Conservation (phyloP, 2,797 vertebrate genomes). For the Rhinoraja longicauda region DNA sequence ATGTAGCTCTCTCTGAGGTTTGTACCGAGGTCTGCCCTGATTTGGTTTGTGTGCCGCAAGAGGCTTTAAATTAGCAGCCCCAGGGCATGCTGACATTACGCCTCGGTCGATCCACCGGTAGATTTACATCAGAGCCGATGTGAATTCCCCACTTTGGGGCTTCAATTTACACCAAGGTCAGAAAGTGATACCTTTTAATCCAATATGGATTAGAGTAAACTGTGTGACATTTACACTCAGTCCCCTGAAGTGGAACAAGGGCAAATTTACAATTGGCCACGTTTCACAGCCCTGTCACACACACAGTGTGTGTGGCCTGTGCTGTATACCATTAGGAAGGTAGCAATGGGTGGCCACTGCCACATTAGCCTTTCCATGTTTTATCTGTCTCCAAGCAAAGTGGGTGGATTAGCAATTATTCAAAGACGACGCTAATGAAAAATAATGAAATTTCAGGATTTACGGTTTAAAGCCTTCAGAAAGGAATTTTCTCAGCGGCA, state of each 20-base stretch:
- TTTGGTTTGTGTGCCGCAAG: background rate
- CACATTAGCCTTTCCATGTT: background rate
- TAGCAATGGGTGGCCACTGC: background rate
- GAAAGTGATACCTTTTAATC: background rate
- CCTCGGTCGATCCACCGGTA: background rate
- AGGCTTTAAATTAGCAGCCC: background rate
- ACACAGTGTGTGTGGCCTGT: background rate
- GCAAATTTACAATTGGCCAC: background rate
- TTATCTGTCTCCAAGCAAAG: background rate
- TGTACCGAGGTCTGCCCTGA: background rate
- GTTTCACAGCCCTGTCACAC: background rate
- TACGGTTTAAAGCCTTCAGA: background rate
- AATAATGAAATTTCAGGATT: background rate
- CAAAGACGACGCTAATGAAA: background rate
- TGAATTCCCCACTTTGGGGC: slow-evolving; percentile 13
- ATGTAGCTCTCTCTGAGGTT: background rate
- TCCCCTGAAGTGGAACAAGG: background rate
- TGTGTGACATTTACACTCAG: background rate
- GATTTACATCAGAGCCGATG: background rate
- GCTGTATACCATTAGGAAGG: background rate
- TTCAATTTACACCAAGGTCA: slow-evolving; percentile 12
- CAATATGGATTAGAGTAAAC: background rate
- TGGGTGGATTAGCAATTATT: background rate
- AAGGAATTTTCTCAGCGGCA: background rate
- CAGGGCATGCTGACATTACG: background rate